Percentiles rank a stretch among this genome's conserved stretches.
Conservation (phyloP, 2,888 invertebrate genomes). For the Aquatica leii region DNA sequence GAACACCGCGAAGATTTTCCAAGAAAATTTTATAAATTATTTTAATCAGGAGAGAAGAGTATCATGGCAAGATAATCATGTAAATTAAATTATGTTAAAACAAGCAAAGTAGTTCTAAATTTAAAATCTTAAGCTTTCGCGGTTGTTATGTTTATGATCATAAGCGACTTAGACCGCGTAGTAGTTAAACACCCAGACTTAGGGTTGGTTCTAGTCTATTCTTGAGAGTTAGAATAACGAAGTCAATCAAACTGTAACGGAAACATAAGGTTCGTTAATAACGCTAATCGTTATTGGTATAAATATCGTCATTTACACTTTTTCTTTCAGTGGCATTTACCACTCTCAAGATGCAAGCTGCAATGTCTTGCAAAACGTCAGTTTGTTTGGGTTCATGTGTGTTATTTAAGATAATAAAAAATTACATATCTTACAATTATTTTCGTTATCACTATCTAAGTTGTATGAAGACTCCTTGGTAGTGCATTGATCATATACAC, state of each 20-base stretch:
- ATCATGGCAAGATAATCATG: constrained; percentile 29
- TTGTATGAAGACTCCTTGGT: constrained; percentile 15
- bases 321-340: no score
- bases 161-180: no score
- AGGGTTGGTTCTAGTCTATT: no score
- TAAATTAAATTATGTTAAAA: constrained; percentile 5
- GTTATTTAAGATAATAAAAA: constrained; percentile 6
- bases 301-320: no score
- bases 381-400: no score
- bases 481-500: constrained; percentile 8
- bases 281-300: no score
- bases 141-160: no score
- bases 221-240: neutral
- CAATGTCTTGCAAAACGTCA: no score
- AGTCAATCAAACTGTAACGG: neutral
- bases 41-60: constrained; percentile 29
- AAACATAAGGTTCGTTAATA: neutral
- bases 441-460: constrained; percentile 20
- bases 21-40: constrained; percentile 28
- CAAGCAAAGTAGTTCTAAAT: neutral
- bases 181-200: no score
- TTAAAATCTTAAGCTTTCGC: no score
- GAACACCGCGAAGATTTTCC: constrained; percentile 13
- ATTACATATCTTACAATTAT: constrained; percentile 11
- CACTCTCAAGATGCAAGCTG: no score